Evolutionary conservation across 2,113 vertebrate genomes (phyloP).

Genomic region (Varanus komodoensis): DNA sequence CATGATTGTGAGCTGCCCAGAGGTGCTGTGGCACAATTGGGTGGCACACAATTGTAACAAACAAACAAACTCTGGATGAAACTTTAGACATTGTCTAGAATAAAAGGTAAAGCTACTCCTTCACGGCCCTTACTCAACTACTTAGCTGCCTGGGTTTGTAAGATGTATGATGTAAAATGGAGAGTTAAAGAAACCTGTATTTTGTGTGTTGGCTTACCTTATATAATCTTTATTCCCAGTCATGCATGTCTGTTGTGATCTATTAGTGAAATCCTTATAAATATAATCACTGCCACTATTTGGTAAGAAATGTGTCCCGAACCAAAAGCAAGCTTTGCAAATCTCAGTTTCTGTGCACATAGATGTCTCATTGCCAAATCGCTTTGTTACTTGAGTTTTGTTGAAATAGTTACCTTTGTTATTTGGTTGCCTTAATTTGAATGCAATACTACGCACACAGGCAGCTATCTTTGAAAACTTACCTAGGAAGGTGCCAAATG

Average conservation of each 20-base stretch:
- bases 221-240: not conserved
- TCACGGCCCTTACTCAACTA: not conserved
- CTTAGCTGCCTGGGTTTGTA: not conserved
- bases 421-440: conserved; percentile 21
- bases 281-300: not conserved
- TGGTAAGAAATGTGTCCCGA: not conserved
- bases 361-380: not conserved
- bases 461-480: conserved; percentile 3
- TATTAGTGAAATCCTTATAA: not conserved
- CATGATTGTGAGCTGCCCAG: too few relatives aligned
- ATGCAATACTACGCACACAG: conserved; percentile 25
- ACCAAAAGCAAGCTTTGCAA: not conserved
- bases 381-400: not conserved
- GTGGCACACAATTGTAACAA: too few relatives aligned
- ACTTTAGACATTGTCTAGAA: not conserved
- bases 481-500: not conserved
- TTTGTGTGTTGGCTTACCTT: not conserved
- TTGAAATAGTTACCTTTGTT: conserved; percentile 39
- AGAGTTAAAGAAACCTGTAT: not conserved
- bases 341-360: not conserved
- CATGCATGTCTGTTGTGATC: not conserved
- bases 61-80: not conserved
- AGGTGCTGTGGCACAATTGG: too few relatives aligned
- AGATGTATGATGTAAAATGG: not conserved
- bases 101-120: not conserved